Base-by-base conservation (phyloP, 2,113 vertebrate genomes). In the Turdus rufiventris region DNA sequence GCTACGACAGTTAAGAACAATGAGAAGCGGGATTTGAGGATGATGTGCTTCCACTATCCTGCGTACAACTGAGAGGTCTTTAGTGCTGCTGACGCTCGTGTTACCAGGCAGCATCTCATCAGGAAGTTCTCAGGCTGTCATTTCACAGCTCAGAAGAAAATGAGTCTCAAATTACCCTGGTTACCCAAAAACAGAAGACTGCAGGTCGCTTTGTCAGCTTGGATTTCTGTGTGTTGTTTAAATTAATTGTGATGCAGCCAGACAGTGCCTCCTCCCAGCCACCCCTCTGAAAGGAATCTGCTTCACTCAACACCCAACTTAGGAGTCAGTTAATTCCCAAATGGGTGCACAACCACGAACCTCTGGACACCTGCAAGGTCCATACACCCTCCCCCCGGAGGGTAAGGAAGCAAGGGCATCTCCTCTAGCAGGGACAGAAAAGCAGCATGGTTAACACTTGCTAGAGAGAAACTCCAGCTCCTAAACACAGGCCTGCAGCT, bases 41-140 rank as follows among this genome's bases (percentile, higher is more conserved):
- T 3, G 5, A 7, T 11, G n/a, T 45, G 24, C 31, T 50, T 31
- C 31, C 5, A 5, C 28, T 63, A 1, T 48, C 23, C 56, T 34
- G 31, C 2, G 0, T 47, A 33, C 57, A 88, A 2, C 48, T 25
- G 56, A 0, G 2, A 43, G 56, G 8, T 11, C 21, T 3, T 15
- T 4, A 21, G 21, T 1, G 60, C 63, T 85, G 61, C 82, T 56
- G 61, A 61, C 1, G 11, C 54, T 79, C 72, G 3, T 0, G 18
- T 53, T 16, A 60, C 40, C 56, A 36, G 68, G 73, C 70, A 89
- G 77, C 74, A 56, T 33, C 60, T 66, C 88, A 10, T 20, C 34
- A 38, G 31, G 43, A 72, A 63, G 62, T 36, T 43, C 36, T 68
- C 15, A 54, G 48, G 50, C 36, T 76, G 58, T 17, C 29, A 19